Evolutionary conservation across 2,113 vertebrate genomes (phyloP), one percentile per base, ranked within the genome.

Genomic region (Brachionichthys hirsutus): DNA sequence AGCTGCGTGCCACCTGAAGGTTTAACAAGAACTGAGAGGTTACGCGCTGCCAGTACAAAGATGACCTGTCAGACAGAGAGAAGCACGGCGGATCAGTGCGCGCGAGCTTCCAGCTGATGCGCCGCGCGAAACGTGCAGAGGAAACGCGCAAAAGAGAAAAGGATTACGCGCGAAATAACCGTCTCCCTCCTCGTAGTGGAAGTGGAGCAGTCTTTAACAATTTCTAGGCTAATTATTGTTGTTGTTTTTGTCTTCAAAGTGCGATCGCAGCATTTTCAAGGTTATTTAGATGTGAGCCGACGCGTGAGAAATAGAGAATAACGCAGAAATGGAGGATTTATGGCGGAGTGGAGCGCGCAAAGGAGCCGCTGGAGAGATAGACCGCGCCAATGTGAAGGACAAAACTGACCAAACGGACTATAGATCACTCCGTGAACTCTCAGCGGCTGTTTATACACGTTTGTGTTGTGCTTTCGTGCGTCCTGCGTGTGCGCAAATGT

Each of bases 231-330:
- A 88, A 89, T 89, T 88, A 84, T 87, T 75, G 80, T 82, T 76
- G 75, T 75, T n/a, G n/a, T n/a, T n/a, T 86, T 85, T 77, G 57
- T 88, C 80, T 89, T 88, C 86, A 89, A 89, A 87, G 86, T 62
- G 75, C 81, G 82, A 88, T 86, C 79, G 71, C 59, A 51, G 73
- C 54, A 57, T 80, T 88, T 78, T 77, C 85, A 85, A 87, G 82
- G 87, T 86, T 86, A 80, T 83, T 62, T 76, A 43, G 78, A 89
- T 86, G 85, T 66, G 82, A 82, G 79, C 85, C 73, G n/a, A 68
- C 59, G 73, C 75, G 73, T 84, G n/a, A n/a, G n/a, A 86, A 87
- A 89, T 85, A 87, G 82, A 84, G 84, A 83, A 82, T 74, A 81
- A 84, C 70, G 74, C 70, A 84, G 78, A 77, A 75, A 75, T 60